Conservation (phyloP, 2,888 invertebrate species). For the Drosophila buzzatii region DNA sequence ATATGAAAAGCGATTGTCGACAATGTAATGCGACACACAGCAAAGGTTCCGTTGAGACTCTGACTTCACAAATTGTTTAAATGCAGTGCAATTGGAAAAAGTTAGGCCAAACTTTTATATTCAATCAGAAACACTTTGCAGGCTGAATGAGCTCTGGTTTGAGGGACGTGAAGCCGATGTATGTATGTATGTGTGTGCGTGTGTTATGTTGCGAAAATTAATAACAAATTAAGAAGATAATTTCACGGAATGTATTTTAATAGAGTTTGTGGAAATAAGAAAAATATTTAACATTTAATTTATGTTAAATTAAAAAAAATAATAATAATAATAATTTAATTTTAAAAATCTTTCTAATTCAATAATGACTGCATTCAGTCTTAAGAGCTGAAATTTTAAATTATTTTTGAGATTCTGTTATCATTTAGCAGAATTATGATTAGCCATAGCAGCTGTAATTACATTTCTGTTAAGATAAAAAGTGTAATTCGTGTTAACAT, state of each 20-base stretch:
- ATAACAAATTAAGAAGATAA: background rate
- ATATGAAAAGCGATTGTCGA: constrained; percentile 17
- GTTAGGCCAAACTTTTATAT: background rate
- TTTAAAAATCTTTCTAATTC: too few species aligned
- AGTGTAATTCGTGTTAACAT: too few species aligned
- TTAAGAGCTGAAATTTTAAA: too few species aligned
- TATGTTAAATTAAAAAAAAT: too few species aligned
- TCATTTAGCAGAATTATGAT: too few species aligned
- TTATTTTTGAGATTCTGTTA: too few species aligned
- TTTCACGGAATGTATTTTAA: background rate
- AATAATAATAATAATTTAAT: too few species aligned
- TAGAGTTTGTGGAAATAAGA: background rate
- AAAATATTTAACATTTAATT: too few species aligned
- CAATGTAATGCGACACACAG: background rate
- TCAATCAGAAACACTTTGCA: background rate
- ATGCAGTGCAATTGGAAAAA: background rate
- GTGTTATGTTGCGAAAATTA: background rate
- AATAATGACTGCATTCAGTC: too few species aligned
- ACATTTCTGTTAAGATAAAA: background rate
- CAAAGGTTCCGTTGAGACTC: background rate
- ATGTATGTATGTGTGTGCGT: too few species aligned
- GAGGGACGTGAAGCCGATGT: too few species aligned
- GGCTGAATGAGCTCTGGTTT: background rate
- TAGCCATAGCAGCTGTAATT: background rate
- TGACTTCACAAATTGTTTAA: constrained; percentile 8